Evolutionary conservation across 2,888 invertebrate species (phyloP), one percentile per base, ranked within the genome.

Genomic region (Papilio demoleus): DNA sequence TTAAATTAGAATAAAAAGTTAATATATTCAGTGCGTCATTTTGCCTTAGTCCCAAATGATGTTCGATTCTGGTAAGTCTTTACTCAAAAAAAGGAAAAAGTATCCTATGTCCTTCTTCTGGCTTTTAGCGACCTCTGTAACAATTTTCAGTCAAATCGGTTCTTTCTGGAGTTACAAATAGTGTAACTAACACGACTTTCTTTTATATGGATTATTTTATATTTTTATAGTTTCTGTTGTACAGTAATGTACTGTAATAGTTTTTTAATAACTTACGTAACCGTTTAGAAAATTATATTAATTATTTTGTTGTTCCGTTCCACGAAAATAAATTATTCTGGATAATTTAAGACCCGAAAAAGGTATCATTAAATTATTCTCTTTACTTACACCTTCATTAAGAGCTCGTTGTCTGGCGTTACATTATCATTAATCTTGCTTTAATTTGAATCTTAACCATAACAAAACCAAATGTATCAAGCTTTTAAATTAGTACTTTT

Each of bases 391-490:
- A 22, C 36, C 36, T 19, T 59, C 58, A 36, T 59, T 36, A 59
- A 19, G 36, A 36, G 36, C 58, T 31, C 53, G 53, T 53, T 53
- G 53, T 53, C 31, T 53, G n/a, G n/a, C 27, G 31, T 31, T 31
- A 53, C 53, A 31, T 31, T 31, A 53, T 53, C 53, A 53, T 53
- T 53, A 53, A 53, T 53, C 53, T 53, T 31, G n/a, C n/a, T n/a
- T 53, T 53, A 53, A 53, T 53, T 31, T 31, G n/a, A 53, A 53
- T 9, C 27, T 53, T 53, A 31, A 53, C 31, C 31, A 8, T 53
- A 53, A 53, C n/a, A 1, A 50, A 53, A 45, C 19, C 45, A 22
- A 19, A 22, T 45, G 11, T 45, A 45, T 8, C 12, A 38, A 38
- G 17, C 9, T 38, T 19, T 42, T 8, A 1, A 38, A 38, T 38